These are phyloP conservation scores for Ispidina lecontei DNA, from an alignment of 2,797 vertebrate genomes.

Conservation along the genomic window DNA sequence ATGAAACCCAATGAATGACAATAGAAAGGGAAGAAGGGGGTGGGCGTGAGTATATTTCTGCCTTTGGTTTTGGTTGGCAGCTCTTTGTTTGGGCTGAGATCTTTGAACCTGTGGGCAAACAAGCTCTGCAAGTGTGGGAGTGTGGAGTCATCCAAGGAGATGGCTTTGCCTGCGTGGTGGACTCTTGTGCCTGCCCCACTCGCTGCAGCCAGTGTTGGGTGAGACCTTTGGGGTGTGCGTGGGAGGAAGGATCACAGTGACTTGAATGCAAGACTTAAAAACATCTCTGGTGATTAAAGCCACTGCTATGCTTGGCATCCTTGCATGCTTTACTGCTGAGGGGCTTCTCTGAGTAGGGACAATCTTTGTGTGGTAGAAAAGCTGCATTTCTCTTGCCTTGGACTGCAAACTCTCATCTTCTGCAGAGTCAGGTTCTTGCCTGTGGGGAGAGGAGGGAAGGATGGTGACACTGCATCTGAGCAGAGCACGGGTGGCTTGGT, in stretches of 20 bases:
- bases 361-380: background rate
- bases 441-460: background rate
- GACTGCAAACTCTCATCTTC: background rate
- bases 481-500: background rate
- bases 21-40: background rate
- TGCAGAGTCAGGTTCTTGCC: background rate
- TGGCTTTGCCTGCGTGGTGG: background rate
- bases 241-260: background rate
- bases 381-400: background rate
- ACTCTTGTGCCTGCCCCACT: background rate
- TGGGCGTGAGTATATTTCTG: background rate
- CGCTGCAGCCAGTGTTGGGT: rapidly evolving
- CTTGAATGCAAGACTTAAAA: background rate
- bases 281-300: background rate
- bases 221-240: rapidly evolving
- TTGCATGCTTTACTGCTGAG: background rate
- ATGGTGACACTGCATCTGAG: background rate
- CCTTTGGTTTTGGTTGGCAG: background rate
- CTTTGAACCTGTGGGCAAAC: background rate
- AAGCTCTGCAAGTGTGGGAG: rapidly evolving
- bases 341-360: background rate
- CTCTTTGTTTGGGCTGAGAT: background rate
- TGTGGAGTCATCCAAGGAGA: background rate
- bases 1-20: background rate
- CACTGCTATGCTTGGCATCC: background rate